Evolutionary conservation across 2,888 invertebrate species (phyloP).

Genomic region (Clanis bilineata): DNA sequence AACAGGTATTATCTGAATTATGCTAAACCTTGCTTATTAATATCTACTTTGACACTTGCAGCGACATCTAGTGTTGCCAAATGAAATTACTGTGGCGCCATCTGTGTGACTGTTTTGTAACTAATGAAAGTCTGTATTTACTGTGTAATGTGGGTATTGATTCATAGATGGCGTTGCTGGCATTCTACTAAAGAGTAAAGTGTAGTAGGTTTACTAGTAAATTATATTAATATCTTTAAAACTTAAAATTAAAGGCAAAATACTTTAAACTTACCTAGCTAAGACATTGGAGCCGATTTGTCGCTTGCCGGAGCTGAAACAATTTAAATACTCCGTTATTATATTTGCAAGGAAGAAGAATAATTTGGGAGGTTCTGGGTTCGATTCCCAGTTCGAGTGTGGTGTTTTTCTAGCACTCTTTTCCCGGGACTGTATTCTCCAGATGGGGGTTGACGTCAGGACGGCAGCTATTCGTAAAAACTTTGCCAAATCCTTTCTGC

Average conservation of each 20-base stretch:
- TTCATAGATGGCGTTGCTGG: constrained; percentile 52
- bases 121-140: background rate
- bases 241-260: too few relatives aligned
- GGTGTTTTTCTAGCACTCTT: too few relatives aligned
- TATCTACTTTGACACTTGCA: background rate
- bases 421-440: too few relatives aligned
- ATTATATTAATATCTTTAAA: background rate
- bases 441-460: too few relatives aligned
- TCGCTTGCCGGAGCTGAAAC: constrained; percentile 89
- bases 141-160: constrained; percentile 17
- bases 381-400: too few relatives aligned
- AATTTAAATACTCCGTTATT: constrained; percentile 32
- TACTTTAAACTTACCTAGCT: constrained; percentile 87
- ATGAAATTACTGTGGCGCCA: constrained; percentile 36
- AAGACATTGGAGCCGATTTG: constrained; percentile 93
- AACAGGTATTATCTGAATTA: constrained; percentile 22
- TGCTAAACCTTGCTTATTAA: constrained; percentile 1
- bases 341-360: background rate
- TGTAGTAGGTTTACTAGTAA: background rate
- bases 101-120: constrained; percentile 30
- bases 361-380: too few relatives aligned
- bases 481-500: too few relatives aligned
- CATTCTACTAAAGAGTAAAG: background rate
- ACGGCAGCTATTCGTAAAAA: too few relatives aligned
- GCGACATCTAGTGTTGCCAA: constrained; percentile 41